Evolutionary conservation across 2,888 invertebrate genomes (phyloP).

Genomic region (Melitaea athalia): DNA sequence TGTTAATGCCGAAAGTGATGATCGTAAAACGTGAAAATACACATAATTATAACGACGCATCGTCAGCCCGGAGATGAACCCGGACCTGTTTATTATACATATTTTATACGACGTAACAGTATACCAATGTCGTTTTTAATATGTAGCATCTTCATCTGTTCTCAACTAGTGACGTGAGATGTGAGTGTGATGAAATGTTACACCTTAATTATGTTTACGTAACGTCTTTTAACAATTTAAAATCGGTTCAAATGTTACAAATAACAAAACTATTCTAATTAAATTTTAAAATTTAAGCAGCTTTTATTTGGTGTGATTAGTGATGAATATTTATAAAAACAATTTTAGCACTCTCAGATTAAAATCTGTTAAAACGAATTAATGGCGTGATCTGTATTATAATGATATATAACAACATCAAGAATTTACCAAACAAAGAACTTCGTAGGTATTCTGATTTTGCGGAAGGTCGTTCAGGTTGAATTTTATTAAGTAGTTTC

Average conservation of each 20-base stretch:
- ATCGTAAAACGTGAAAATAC: conserved; percentile 64
- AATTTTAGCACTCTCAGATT: not conserved
- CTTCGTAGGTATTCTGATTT: conserved; percentile 40
- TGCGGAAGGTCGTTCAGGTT: conserved; percentile 40
- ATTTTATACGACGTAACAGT: conserved; percentile 57
- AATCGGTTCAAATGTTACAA: not conserved
- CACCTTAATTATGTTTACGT: conserved; percentile 52
- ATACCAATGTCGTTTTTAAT: conserved; percentile 61
- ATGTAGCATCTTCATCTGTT: conserved; percentile 21
- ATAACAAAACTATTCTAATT: not conserved
- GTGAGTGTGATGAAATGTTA: conserved; percentile 53
- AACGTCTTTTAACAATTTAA: conserved; percentile 44
- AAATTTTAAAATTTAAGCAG: not conserved
- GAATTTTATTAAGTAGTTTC: conserved; percentile 31
- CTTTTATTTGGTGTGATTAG: not conserved
- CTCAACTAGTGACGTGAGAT: conserved; percentile 42
- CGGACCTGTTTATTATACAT: conserved; percentile 51
- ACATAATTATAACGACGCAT: conserved; percentile 51
- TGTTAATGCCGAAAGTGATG: conserved; percentile 67
- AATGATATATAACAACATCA: conserved; percentile 53
- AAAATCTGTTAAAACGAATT: conserved; percentile 13
- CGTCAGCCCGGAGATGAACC: conserved; percentile 48
- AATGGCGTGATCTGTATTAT: conserved; percentile 43
- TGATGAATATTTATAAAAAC: conserved; percentile 16
- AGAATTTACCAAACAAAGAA: conserved; percentile 52